These are phyloP conservation scores for Pyrrhosoma nymphula DNA, from an alignment of 2,888 invertebrate genomes.

Conservation along the genomic window DNA sequence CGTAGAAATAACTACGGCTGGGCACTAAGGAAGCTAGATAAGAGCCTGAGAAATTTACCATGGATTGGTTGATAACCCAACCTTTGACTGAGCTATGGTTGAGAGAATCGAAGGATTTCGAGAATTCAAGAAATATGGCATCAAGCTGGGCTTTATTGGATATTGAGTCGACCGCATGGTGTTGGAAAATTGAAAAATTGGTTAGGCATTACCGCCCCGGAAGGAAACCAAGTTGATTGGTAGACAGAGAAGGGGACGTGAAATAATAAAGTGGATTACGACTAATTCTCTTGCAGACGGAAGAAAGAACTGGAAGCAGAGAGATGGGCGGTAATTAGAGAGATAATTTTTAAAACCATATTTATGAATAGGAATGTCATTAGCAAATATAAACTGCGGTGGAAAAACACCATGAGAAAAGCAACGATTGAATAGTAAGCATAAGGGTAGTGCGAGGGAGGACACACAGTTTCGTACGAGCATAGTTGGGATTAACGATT, in stretches of 20 bases:
- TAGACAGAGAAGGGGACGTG: background rate
- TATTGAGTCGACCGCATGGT: background rate
- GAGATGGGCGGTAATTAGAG: background rate
- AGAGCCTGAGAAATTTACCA: background rate
- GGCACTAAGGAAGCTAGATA: background rate
- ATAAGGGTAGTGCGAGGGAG: no score
- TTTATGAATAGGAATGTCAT: background rate
- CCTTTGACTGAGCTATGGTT: background rate
- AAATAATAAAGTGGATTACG: background rate
- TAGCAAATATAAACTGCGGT: no score
- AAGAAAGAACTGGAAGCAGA: background rate
- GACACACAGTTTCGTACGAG: no score
- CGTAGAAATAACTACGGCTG: background rate
- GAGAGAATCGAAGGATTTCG: background rate
- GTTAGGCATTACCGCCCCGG: background rate
- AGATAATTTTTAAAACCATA: background rate
- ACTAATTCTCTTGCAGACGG: background rate
- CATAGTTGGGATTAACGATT: no score
- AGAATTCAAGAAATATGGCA: background rate
- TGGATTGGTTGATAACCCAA: background rate
- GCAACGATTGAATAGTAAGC: no score
- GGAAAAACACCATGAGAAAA: no score
- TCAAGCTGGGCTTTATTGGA: background rate
- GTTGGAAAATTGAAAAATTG: background rate
- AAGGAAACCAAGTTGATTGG: background rate